A percentile compares a stretch with the other conserved stretches of the same genome.
These are phyloP conservation scores for Pedicia rivosa DNA, from an alignment of 2,888 invertebrate species.

Conservation along the genomic window DNA sequence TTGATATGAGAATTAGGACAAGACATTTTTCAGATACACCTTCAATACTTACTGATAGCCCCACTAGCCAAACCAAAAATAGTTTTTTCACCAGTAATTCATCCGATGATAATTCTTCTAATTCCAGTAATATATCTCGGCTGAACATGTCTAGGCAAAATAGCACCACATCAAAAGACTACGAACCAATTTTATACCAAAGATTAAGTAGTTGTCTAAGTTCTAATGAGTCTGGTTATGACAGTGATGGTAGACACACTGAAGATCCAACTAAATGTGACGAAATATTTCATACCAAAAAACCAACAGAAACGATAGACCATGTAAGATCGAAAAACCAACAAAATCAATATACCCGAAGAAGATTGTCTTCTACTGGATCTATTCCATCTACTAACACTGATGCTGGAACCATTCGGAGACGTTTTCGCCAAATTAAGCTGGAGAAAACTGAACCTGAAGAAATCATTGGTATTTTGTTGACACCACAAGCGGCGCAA, in stretches of 20 bases:
- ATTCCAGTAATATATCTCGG: constrained; percentile 28
- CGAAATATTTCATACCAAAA: background rate
- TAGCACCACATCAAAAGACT: constrained; percentile 38
- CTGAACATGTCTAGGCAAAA: constrained; percentile 35
- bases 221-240: constrained; percentile 71
- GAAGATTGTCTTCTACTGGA: constrained; percentile 22
- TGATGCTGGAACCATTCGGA: constrained; percentile 41
- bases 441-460: constrained; percentile 46
- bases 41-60: background rate
- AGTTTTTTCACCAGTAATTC: constrained; percentile 10
- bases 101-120: constrained; percentile 23
- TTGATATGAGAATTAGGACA: too few relatives aligned
- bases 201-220: constrained; percentile 57
- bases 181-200: constrained; percentile 40
- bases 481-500: constrained; percentile 47
- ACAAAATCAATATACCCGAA: constrained; percentile 24
- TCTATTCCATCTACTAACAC: constrained; percentile 18
- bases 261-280: constrained; percentile 30
- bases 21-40: background rate
- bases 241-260: constrained; percentile 52
- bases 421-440: constrained; percentile 46
- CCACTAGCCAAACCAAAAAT: background rate
- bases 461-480: constrained; percentile 53
- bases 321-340: constrained; percentile 18
- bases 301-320: constrained; percentile 16